Evolutionary conservation across 2,888 invertebrate species (phyloP).

Genomic region (Crocallis elinguaria): DNA sequence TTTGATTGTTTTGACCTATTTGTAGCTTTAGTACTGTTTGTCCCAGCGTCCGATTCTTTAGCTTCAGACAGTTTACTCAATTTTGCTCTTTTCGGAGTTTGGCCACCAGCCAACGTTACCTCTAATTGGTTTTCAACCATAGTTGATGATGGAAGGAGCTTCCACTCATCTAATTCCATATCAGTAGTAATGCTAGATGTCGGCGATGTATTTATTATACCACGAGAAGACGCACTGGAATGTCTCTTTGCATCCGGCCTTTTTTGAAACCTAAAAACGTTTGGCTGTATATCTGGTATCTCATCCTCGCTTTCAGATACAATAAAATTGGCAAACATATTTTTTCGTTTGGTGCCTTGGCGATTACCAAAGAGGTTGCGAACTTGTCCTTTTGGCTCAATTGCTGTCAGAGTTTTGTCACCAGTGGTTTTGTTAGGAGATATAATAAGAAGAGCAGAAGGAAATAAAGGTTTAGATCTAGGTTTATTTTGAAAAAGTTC

Average conservation of each 20-base stretch:
- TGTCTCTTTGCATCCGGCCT: conserved; percentile 41
- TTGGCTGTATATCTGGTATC: conserved; percentile 64
- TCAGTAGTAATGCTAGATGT: conserved; percentile 63
- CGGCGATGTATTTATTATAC: conserved; percentile 50
- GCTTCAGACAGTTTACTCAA: conserved; percentile 55
- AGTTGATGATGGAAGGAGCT: conserved; percentile 73
- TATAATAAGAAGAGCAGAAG: conserved; percentile 59
- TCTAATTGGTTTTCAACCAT: conserved; percentile 70
- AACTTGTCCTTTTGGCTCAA: conserved; percentile 49
- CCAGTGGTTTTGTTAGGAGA: conserved; percentile 59
- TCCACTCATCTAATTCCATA: conserved; percentile 74
- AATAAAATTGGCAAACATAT: conserved; percentile 70
- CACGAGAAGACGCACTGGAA: conserved; percentile 39
- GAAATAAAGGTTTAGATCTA: conserved; percentile 59
- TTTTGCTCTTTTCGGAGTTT: conserved; percentile 56
- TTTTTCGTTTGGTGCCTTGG: conserved; percentile 58
- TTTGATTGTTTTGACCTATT: conserved; percentile 46
- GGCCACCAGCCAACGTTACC: conserved; percentile 39
- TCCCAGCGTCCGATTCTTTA: conserved; percentile 44
- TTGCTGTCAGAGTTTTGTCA: conserved; percentile 53
- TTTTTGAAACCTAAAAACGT: conserved; percentile 61
- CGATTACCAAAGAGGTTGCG: conserved; percentile 64
- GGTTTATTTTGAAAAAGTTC: conserved; percentile 59
- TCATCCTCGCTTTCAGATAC: conserved; percentile 74
- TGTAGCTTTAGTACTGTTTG: conserved; percentile 24